These are phyloP conservation scores for Eudyptes chrysolophus DNA, from an alignment of 2,113 vertebrate species.

Conservation along the genomic window DNA sequence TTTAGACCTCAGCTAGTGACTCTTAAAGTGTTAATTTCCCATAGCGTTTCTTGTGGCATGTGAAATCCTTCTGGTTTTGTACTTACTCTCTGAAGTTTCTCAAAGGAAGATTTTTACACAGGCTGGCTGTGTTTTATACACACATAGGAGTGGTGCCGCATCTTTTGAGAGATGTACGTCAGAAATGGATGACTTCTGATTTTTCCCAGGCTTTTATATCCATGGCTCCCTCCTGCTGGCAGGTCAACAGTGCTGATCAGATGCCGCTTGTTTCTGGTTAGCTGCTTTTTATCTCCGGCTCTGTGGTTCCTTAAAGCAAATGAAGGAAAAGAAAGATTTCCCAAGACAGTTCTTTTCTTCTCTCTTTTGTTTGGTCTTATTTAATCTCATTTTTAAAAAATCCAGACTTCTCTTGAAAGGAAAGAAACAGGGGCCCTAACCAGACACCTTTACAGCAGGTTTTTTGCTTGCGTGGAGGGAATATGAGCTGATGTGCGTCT, in stretches of 20 bases:
- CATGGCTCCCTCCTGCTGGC: conserved; percentile 39
- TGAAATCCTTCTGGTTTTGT: not conserved
- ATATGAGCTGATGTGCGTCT: not conserved
- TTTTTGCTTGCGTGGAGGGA: not conserved
- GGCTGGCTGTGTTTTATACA: not conserved
- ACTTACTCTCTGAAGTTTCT: conserved; percentile 1
- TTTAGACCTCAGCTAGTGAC: not conserved
- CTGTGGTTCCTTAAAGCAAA: conserved; percentile 14
- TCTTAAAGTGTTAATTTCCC: not conserved
- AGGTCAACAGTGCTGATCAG: conserved; percentile 58
- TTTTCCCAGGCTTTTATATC: conserved; percentile 38
- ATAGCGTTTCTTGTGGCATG: not conserved
- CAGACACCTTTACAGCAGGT: not conserved
- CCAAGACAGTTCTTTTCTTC: conserved; percentile 4
- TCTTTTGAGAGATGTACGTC: not conserved
- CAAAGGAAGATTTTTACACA: not conserved
- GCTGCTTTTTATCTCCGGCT: conserved; percentile 34
- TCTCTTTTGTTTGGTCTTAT: conserved; percentile 10
- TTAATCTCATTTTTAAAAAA: not conserved
- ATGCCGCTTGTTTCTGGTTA: conserved; percentile 48
- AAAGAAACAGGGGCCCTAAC: not conserved
- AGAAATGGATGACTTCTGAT: not conserved
- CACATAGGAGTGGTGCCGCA: fast-evolving
- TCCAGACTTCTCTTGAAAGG: not conserved
- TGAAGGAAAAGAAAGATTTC: conserved; percentile 18